Percentiles rank a stretch among this genome's conserved stretches.
Evolutionary conservation across 2,797 vertebrate species (phyloP).

Genomic region (Echiichthys vipera): DNA sequence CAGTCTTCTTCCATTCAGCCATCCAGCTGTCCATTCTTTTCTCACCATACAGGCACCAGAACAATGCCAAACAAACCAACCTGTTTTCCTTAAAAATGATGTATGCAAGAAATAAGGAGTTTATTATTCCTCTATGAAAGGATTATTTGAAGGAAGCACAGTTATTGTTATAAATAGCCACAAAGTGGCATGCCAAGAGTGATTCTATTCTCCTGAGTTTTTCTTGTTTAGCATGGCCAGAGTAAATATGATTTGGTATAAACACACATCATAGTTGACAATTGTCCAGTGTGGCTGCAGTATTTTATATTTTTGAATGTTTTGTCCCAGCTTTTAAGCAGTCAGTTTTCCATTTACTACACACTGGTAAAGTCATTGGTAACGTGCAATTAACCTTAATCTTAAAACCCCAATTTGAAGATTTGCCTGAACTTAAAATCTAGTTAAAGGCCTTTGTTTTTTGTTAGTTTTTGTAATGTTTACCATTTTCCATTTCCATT

Average conservation of each 20-base stretch:
- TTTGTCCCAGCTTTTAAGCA: not conserved
- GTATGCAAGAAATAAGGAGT: too few species aligned
- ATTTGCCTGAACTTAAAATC: not conserved
- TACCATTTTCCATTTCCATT: not conserved
- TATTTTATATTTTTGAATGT: not conserved
- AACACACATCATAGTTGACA: not conserved
- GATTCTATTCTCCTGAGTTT: not conserved
- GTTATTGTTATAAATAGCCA: too few species aligned
- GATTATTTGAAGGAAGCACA: not conserved
- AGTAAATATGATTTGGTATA: not conserved
- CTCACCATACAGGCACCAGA: constrained; percentile 26
- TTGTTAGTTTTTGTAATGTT: not conserved
- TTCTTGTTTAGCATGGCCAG: not conserved
- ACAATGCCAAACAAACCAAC: constrained; percentile 25
- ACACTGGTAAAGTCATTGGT: constrained; percentile 5
- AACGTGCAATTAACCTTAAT: not conserved
- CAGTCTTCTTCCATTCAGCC: constrained; percentile 29
- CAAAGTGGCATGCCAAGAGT: not conserved
- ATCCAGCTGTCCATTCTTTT: constrained; percentile 19
- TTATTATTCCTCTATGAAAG: not conserved
- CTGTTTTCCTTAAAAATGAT: constrained; percentile 15
- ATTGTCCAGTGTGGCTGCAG: not conserved
- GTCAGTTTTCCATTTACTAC: not conserved
- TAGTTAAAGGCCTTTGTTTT: not conserved
- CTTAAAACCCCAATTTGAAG: not conserved